Percentiles rank a stretch among this genome's conserved stretches.
Conservation (phyloP, 1,140 invertebrate genomes). For the Asbolus verrucosus region DNA sequence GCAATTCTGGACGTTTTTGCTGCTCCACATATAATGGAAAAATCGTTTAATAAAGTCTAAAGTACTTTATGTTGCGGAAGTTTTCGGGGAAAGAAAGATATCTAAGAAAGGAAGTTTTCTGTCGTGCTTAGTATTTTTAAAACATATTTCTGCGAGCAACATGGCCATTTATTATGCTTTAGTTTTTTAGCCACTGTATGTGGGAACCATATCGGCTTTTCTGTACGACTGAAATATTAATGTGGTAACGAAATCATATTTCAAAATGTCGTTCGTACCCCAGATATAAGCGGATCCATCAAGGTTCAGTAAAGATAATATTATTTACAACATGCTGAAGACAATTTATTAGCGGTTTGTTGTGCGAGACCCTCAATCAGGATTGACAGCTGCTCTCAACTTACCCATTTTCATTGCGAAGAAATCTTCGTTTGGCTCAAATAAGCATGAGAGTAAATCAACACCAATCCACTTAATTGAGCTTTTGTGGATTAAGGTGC, state of each 20-base stretch:
- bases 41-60: slow-evolving; percentile 35
- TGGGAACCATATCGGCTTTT: slow-evolving; percentile 45
- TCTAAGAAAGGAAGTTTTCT: slow-evolving; percentile 39
- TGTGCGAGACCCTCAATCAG: neutral
- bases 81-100: slow-evolving; percentile 36
- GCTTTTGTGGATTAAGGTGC: no score
- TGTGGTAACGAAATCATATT: slow-evolving; percentile 50
- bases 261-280: slow-evolving; percentile 48
- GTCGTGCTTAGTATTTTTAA: slow-evolving; percentile 43
- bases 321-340: slow-evolving; percentile 49
- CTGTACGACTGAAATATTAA: slow-evolving; percentile 50
- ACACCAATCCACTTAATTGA: no score
- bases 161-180: slow-evolving; percentile 48
- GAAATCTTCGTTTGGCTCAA: no score
- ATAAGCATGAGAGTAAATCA: no score
- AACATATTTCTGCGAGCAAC: slow-evolving; percentile 38
- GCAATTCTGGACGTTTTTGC: slow-evolving; percentile 16
- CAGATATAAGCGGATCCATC: slow-evolving; percentile 47
- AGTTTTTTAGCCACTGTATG: slow-evolving; percentile 41
- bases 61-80: slow-evolving; percentile 38
- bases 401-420: no score
- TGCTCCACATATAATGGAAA: slow-evolving; percentile 19
- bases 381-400: slow-evolving; percentile 1
- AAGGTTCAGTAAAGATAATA: slow-evolving; percentile 48
- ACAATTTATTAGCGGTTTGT: slow-evolving; percentile 45